Conservation (phyloP, 2,888 invertebrate genomes). For the Cephus sareptanus region DNA sequence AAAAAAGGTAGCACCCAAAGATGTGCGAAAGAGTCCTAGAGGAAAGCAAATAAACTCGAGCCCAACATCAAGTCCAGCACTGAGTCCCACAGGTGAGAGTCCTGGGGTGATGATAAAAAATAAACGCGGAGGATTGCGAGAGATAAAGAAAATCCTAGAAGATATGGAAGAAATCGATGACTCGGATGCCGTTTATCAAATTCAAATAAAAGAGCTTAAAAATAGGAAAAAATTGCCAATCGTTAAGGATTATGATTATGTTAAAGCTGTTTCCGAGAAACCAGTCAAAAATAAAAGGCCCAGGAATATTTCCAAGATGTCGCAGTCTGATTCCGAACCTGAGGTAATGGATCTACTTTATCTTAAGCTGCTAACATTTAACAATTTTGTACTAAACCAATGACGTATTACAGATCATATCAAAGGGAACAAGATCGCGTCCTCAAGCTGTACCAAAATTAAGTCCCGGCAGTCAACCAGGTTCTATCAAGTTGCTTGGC, state of each 20-base stretch:
- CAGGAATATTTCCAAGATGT: slow-evolving; percentile 18
- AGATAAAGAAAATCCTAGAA: slow-evolving; percentile 44
- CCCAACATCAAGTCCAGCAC: neutral
- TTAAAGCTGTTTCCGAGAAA: slow-evolving; percentile 5
- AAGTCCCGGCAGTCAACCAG: slow-evolving; percentile 18
- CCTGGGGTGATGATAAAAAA: slow-evolving; percentile 51
- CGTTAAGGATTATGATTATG: slow-evolving; percentile 11
- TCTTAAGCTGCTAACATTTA: slow-evolving; percentile 2
- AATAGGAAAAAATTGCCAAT: slow-evolving; percentile 18
- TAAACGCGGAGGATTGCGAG: slow-evolving; percentile 45
- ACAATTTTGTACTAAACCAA: slow-evolving; percentile 7
- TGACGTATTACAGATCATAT: slow-evolving; percentile 36
- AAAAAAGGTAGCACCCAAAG: slow-evolving; percentile 14
- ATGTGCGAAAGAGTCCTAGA: slow-evolving; percentile 27
- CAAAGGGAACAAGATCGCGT: slow-evolving; percentile 46
- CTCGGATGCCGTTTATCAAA: slow-evolving; percentile 55
- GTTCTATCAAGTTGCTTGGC: neutral
- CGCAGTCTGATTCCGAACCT: slow-evolving; percentile 42
- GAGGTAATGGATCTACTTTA: slow-evolving; percentile 37
- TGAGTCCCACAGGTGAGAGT: slow-evolving; percentile 32
- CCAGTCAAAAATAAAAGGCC: slow-evolving; percentile 20
- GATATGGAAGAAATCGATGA: slow-evolving; percentile 45
- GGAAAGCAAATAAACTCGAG: neutral
- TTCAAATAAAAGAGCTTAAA: slow-evolving; percentile 52
- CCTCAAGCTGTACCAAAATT: slow-evolving; percentile 24